Evolutionary conservation across 1,140 invertebrate species (phyloP), one percentile per base, ranked within the genome.

Genomic region (Leptinotarsa texana): DNA sequence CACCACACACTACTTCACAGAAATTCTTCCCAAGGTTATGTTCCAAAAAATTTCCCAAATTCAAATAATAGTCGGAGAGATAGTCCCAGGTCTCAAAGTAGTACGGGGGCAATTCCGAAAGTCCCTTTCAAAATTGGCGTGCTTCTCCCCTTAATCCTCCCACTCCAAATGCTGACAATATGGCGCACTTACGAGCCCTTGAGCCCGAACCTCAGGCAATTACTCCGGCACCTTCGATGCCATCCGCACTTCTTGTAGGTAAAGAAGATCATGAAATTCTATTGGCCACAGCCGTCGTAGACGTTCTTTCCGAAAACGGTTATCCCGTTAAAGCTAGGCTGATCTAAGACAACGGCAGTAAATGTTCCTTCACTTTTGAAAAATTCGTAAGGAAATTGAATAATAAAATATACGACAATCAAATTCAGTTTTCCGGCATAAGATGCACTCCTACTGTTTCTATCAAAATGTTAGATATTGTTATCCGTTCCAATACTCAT

Each of bases 231-330:
- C 51, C 51, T 57, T 57, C 15, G 51, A 57, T 57, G 51, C 51
- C 51, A 17, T 57, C 8, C 51, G 51, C 51, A 57, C 51, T 57
- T 57, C 51, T 57, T 15, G 51, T 57, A 57, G 51, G 51, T 27
- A 27, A 24, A 42, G 4, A 68, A n/a, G 66, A 33, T 22, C 63
- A 62, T 63, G 24, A 72, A 72, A 62, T 62, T 33, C 47, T 72
- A 63, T 42, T 65, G 42, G n/a, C n/a, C n/a, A n/a, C n/a, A n/a
- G n/a, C n/a, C n/a, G n/a, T n/a, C n/a, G n/a, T n/a, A 22, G 6
- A 24, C 42, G 6, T 65, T 15, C 63, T 63, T 42, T 57, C 51
- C 63, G 15, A 21, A 22, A 24, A 62, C 15, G 72, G 72, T 21
- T 66, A 11, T 48, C 2, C 65, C 15, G 48, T 74, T 5, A 22